Evolutionary conservation across 2,888 invertebrate species (phyloP), one percentile per base, ranked within the genome.

Genomic region (Trachelus troglodyta): DNA sequence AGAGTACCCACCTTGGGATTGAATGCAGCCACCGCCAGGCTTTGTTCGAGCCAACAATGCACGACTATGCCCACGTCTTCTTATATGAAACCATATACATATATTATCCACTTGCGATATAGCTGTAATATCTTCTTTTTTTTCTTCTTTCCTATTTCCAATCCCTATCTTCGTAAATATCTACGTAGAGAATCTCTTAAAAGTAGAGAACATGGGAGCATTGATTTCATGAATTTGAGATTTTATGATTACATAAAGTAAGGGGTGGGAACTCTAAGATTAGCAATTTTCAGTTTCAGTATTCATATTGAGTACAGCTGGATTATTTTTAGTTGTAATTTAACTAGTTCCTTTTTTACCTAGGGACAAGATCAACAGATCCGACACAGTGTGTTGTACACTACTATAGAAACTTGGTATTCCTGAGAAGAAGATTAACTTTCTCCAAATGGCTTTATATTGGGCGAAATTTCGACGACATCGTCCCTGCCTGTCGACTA

Each of bases 1-100:
- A 34, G 71, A 71, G 31, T 34, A 34, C 71, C 23, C 71, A 34
- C 1, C 71, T 31, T 34, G 31, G 71, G 71, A 71, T 34, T 71
- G 35, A 80, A 73, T 78, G 73, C 31, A 77, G 71, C 79, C 77
- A 82, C 79, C 75, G 80, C 80, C 76, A 79, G 81, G 86, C 88
- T 89, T 89, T 89, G 89, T 90, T 88, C 89, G 84, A 79, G 81
- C 84, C 86, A 85, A 88, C 88, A 89, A 89, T 89, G 86, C 86
- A 80, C 84, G 83, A 80, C 82, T 83, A 82, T 82, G 81, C 77
- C 81, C 79, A 79, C 77, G 82, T 82, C 83, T 85, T 84, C 85
- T 85, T 85, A 83, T 87, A 87, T 87, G 83, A 81, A 84, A 75
- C 85, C 77, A 81, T 84, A 84, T 86, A 87, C 85, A 85, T 85